phyloP scores from a whole-genome alignment of 2,113 vertebrate species.

The Plectropomus leopardus region DNA sequence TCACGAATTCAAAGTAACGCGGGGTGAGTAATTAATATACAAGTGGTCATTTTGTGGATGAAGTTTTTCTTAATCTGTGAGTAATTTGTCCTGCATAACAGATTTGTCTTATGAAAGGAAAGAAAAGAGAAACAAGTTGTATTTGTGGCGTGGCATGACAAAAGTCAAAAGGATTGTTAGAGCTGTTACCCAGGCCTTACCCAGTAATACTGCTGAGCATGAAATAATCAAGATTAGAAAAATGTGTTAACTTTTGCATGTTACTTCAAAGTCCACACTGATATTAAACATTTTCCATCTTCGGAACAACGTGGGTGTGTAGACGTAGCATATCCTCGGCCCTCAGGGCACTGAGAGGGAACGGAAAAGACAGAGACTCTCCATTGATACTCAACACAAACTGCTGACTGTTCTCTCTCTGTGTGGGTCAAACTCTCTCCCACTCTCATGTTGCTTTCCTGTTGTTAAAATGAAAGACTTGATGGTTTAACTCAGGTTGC shows the following conservation, averaged over 20 bases:
- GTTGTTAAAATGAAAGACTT: constrained; percentile 60
- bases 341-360: neutral
- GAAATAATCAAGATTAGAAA: neutral
- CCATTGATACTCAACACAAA: constrained; percentile 65
- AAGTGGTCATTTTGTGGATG: no score
- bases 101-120: neutral
- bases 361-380: constrained; percentile 49
- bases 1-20: no score
- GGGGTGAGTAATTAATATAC: no score
- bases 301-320: neutral
- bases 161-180: neutral
- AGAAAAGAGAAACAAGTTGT: neutral
- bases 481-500: constrained; percentile 53
- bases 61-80: no score
- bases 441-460: constrained; percentile 61
- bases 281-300: neutral
- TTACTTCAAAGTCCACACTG: constrained; percentile 9
- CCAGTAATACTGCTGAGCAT: neutral
- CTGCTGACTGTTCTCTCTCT: constrained; percentile 69
- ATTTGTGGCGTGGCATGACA: neutral
- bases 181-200: neutral
- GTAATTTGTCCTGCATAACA: neutral
- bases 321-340: constrained; percentile 9
- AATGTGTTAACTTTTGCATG: no score
- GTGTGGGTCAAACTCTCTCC: constrained; percentile 42